A percentile compares a stretch with the other conserved stretches of the same genome.
These are phyloP conservation scores for Pseudochirops cupreus DNA, from an alignment of 2,797 vertebrate genomes.

Conservation along the genomic window DNA sequence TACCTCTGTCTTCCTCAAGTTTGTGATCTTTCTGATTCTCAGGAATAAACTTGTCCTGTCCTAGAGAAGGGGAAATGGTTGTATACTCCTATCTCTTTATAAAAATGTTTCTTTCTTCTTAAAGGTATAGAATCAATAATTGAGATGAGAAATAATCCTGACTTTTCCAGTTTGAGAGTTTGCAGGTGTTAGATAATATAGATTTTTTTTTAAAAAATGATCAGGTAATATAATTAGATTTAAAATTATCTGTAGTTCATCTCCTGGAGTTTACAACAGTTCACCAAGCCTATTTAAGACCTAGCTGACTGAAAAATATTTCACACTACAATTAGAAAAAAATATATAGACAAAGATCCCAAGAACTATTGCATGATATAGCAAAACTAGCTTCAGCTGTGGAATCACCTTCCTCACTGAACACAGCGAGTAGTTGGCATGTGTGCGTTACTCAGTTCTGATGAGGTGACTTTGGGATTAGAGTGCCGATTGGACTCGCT, in stretches of 20 bases:
- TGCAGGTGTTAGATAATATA: neutral
- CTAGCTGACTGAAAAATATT: neutral
- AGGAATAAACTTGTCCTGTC: neutral
- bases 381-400: neutral
- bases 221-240: too few species aligned
- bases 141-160: neutral
- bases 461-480: neutral
- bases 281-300: neutral
- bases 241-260: too few species aligned
- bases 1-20: constrained; percentile 3
- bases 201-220: neutral
- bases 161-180: neutral
- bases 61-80: neutral
- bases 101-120: neutral
- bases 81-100: neutral
- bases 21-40: constrained; percentile 9
- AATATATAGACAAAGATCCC: neutral
- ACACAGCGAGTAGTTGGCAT: neutral
- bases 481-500: neutral
- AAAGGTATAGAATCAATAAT: neutral
- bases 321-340: neutral
- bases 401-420: neutral
- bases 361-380: neutral
- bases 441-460: neutral
- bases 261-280: neutral